Base-by-base conservation (phyloP, 2,888 invertebrate genomes). In the Eudasyphora cyanicolor region DNA sequence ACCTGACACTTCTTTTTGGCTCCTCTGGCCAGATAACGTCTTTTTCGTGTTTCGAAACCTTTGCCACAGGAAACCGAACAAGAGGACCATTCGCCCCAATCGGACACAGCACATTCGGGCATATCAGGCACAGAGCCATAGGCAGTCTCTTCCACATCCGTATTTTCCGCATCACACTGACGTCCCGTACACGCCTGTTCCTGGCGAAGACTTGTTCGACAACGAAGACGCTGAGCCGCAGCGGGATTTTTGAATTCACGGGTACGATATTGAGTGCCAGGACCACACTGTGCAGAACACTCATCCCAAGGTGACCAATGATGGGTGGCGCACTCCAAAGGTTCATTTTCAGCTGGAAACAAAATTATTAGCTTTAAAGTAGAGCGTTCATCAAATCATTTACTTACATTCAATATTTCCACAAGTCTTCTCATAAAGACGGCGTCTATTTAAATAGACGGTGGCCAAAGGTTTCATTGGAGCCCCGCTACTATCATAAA, bases 391-490 rank as follows among this genome's bases (percentile, higher is more conserved):
- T 70, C 32, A 12, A 69, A 19, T 38, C 14, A 21, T 14, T n/a
- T 10, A 85, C 89, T 86, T 79, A 92, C 92, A 79, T 74, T 90
- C 89, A 0, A 64, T 76, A 4, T 93, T 92, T 85, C 95, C 95
- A 89, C 97, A 98, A 76, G 94, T 94, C 89, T 96, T 96, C 87
- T 96, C 96, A 88, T 97, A 96, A 0, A 97, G 93, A 76, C 97
- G 93, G 87, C 97, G 95, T 27, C 98, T 92, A 6, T 95, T 95
- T 60, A 99, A 93, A 76, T 96, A 95, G 7, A 99, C 92, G 19
- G 95, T 93, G 0, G 98, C 99, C 85, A 99, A 93, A 0, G 99
- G 98, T 85, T 97, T 95, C 95, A 99, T 97, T 29, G 95, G 95
- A 0, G 92, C 91, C 0, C 95, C 96, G 0, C 93, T 93, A 0